Evolutionary conservation across 2,797 vertebrate genomes (phyloP).

Genomic region (Staurois parvus): DNA sequence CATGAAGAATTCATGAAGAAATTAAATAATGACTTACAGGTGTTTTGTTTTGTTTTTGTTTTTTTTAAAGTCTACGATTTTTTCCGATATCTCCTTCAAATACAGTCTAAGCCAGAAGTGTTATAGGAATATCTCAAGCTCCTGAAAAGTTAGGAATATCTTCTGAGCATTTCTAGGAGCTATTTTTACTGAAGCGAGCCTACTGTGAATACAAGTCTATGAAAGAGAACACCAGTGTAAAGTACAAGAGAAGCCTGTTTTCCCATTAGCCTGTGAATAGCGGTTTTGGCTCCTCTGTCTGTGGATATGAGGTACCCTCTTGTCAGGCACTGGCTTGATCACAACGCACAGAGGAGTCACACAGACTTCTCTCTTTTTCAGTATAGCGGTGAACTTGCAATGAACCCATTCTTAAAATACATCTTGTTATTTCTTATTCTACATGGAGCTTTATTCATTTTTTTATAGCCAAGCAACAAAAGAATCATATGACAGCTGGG

Average conservation of each 20-base stretch:
- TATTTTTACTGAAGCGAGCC: background rate
- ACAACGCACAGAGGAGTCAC: conserved; percentile 28
- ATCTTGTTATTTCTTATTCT: conserved; percentile 33
- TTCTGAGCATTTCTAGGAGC: background rate
- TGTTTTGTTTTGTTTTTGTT: no score
- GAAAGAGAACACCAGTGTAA: background rate
- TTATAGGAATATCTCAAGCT: background rate
- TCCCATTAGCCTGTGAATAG: conserved; percentile 9
- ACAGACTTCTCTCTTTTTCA: conserved; percentile 23
- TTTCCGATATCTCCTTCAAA: no score
- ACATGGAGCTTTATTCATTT: conserved; percentile 18
- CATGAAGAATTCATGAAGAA: no score
- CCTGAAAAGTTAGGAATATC: background rate
- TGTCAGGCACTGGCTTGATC: conserved; percentile 17
- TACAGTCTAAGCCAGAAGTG: background rate
- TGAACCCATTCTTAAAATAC: conserved; percentile 51
- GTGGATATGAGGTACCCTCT: conserved; percentile 27
- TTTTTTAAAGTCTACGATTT: no score
- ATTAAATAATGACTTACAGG: no score
- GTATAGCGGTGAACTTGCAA: conserved; percentile 40
- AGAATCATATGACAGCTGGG: background rate
- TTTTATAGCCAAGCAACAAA: conserved; percentile 9
- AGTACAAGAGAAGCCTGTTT: background rate
- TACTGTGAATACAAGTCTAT: background rate
- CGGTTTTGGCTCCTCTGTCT: background rate